Conservation (phyloP, 2,797 vertebrate genomes). For the Orientallactaga sibirica region DNA sequence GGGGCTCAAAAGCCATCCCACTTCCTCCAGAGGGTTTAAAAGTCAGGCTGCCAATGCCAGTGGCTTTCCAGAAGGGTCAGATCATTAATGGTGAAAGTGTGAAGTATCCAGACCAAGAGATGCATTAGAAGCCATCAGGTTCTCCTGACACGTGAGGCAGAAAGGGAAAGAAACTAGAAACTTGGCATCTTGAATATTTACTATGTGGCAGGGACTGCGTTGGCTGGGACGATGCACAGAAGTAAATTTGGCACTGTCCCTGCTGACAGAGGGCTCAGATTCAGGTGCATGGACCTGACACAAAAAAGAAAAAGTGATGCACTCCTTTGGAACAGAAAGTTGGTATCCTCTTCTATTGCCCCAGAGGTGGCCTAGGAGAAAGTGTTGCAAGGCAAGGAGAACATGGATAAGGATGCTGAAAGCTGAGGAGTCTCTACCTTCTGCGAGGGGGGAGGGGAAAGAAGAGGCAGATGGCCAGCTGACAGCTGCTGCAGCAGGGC, state of each 20-base stretch:
- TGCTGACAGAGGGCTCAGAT: slow-evolving; percentile 5
- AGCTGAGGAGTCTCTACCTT: background rate
- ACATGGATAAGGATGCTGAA: background rate
- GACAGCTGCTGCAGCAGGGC: background rate
- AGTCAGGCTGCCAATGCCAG: background rate
- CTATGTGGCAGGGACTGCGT: background rate
- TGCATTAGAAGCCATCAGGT: background rate
- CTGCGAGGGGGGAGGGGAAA: background rate
- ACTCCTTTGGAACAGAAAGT: background rate
- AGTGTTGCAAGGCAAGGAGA: background rate
- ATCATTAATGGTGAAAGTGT: background rate
- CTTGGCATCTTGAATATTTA: background rate
- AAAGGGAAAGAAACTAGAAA: slow-evolving; percentile 27
- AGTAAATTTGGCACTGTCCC: background rate
- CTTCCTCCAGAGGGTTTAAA: slow-evolving; percentile 39
- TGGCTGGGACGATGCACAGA: background rate
- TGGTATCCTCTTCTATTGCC: background rate
- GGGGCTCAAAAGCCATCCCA: background rate
- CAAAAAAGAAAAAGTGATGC: background rate
- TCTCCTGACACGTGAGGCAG: background rate
- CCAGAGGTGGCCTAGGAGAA: background rate
- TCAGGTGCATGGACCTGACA: background rate
- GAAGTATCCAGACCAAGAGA: background rate
- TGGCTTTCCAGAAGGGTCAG: background rate
- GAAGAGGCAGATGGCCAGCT: background rate